Base-by-base conservation (phyloP, 2,888 invertebrate species). In the Drosophila kokeensis region DNA sequence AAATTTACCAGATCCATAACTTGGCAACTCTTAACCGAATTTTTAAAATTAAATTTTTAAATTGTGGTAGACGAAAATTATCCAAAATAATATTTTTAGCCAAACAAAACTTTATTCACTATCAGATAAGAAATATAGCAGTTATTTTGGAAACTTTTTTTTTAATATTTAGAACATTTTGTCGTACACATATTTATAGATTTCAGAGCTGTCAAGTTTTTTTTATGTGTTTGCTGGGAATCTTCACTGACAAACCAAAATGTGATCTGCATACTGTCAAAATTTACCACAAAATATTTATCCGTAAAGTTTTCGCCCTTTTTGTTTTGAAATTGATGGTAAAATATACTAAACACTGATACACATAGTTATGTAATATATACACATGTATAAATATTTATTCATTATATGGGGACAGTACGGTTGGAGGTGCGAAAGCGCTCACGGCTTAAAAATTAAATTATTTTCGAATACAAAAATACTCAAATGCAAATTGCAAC, bases 221-320 rank as follows among this genome's bases (percentile, higher is more conserved):
- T 5, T 10, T 49, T 29, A 18, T 48, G 18, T 36, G 18, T 21
- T 36, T 29, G 10, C 24, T 36, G 24, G 5, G 11, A 21, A 45
- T 21, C 13, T 15, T 13, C 21, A 45, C 4, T 63, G 24, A 15
- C 63, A 63, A 24, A 48, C 34, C 24, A 59, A 73, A 69, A 34
- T 52, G 29, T 63, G 68, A 88, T 90, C 80, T 89, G 79, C 83
- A 89, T 83, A 79, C 81, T 88, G 81, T 80, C 85, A 86, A 79
- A 82, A 86, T 83, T 82, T 90, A 79, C 86, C 84, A 77, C 69
- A 76, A 76, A 82, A 78, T 68, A 70, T 69, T 74, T 76, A 73
- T 73, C 78, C 77, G 75, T 71, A 79, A 77, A 80, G 78, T 76
- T 82, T 77, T 79, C 82, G 72, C 57, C 68, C 69, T 72, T 81